Percentiles rank a stretch among this genome's conserved stretches.
phyloP scores from a whole-genome alignment of 2,888 invertebrate genomes.

The Anagyrus pseudococci region DNA sequence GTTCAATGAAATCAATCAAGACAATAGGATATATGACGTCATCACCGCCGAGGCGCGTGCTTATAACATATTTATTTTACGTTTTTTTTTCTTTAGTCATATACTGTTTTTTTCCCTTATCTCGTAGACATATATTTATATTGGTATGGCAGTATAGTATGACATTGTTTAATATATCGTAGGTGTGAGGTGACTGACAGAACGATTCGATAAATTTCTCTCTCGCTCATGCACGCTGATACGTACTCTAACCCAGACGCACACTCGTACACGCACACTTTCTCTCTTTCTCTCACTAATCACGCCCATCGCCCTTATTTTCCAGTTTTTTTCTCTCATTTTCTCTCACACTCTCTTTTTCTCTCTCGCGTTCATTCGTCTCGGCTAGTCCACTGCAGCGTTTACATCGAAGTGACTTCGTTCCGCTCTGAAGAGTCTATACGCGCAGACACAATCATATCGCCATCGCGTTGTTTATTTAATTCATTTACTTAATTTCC shows the following conservation, averaged over 20 bases:
- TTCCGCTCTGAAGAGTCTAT: constrained; percentile 27
- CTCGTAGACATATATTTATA: constrained; percentile 60
- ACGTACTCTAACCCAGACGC: too few relatives aligned
- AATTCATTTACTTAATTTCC: not conserved
- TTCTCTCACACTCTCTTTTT: too few relatives aligned
- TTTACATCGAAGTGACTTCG: constrained; percentile 19
- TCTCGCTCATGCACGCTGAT: constrained; percentile 28
- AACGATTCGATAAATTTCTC: constrained; percentile 48
- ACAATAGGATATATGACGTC: constrained; percentile 36
- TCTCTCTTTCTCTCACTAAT: constrained; percentile 26
- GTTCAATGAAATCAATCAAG: constrained; percentile 19
- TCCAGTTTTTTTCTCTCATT: too few relatives aligned
- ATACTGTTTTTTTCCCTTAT: constrained; percentile 53
- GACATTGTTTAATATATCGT: constrained; percentile 54
- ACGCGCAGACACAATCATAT: constrained; percentile 13
- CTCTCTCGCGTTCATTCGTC: constrained; percentile 14
- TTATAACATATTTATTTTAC: constrained; percentile 45
- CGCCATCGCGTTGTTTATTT: not conserved
- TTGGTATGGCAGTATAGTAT: constrained; percentile 61
- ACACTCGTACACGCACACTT: not conserved
- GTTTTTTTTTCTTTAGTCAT: constrained; percentile 43
- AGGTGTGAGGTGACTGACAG: constrained; percentile 52
- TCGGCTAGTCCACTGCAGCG: constrained; percentile 21
- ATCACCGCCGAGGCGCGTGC: constrained; percentile 38
- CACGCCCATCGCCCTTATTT: not conserved